Base-by-base conservation (phyloP, 2,113 vertebrate species). In the Aptenodytes forsteri region DNA sequence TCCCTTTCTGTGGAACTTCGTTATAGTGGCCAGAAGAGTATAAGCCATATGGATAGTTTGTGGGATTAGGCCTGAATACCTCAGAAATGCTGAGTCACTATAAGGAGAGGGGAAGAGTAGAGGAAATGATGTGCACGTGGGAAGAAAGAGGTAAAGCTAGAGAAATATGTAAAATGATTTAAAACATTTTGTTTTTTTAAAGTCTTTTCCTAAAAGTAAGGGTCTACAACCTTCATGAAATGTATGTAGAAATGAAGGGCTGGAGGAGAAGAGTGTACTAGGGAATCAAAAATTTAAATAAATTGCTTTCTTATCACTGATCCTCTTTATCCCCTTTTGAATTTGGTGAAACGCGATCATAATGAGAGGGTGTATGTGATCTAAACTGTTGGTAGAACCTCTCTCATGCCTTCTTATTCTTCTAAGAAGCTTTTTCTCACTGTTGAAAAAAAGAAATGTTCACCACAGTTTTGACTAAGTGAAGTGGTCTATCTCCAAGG, bases 31-130 rank as follows among this genome's bases (percentile, higher is more conserved):
- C 44, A 90, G 61, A 87, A 75, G 47, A 89, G 56, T 69, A 17
- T 26, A 75, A 65, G 9, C 52, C 14, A 15, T 49, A 18, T 69
- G 29, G 54, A 22, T 58, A 73, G 44, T 72, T 75, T 61, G 27
- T 94, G 61, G 64, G 20, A 62, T 84, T 85, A 64, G 69, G 52
- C 69, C 62, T 76, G 81, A 79, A 66, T 73, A 58, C 22, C 49
- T 83, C 62, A 56, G 58, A 95, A 93, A 58, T 97, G 96, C 95
- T 97, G 96, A 97, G 88, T 97, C 97, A 97, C 82, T 82, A 0
- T 70, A 54, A 83, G 78, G 38, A 87, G 23, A 81, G 38, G 19
- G 29, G n/a, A 52, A 85, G 46, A 83, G 30, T 3, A 85, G 36
- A 81, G 25, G 25, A 90, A 71, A 59, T 34, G 25, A 17, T 40